phyloP scores from a whole-genome alignment of 2,797 vertebrate genomes.

The Pseudocheirus occidentalis region DNA sequence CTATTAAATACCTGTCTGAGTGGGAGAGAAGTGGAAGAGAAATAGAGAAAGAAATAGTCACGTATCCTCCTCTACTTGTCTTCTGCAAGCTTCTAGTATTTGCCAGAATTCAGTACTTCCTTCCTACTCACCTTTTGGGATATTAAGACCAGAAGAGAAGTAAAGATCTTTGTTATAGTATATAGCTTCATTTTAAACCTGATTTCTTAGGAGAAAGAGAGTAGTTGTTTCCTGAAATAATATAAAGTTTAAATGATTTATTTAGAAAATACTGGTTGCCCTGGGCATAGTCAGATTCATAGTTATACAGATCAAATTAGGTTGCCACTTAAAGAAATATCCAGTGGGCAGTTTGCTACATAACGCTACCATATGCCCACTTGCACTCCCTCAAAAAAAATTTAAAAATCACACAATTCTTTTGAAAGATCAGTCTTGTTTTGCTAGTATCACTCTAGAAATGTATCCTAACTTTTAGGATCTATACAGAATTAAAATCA shows the following conservation, averaged over 20 bases:
- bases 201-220: neutral
- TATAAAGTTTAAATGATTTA: constrained; percentile 11
- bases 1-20: neutral
- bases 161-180: neutral
- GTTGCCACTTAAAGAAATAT: constrained; percentile 13
- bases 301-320: constrained; percentile 24
- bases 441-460: neutral
- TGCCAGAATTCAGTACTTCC: neutral
- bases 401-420: constrained; percentile 7
- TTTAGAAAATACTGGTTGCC: neutral
- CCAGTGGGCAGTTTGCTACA: neutral
- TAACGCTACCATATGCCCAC: neutral
- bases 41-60: neutral
- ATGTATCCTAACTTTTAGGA: neutral
- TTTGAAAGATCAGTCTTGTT: neutral
- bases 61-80: neutral
- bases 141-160: neutral
- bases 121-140: neutral
- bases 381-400: neutral
- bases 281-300: constrained; percentile 28
- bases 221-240: constrained; percentile 37
- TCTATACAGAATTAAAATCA: neutral
- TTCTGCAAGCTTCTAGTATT: neutral
- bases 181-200: neutral
- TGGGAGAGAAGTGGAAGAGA: neutral